A percentile compares a stretch with the other conserved stretches of the same genome.
phyloP scores from a whole-genome alignment of 2,888 invertebrate species.

The Brenthis hecate region DNA sequence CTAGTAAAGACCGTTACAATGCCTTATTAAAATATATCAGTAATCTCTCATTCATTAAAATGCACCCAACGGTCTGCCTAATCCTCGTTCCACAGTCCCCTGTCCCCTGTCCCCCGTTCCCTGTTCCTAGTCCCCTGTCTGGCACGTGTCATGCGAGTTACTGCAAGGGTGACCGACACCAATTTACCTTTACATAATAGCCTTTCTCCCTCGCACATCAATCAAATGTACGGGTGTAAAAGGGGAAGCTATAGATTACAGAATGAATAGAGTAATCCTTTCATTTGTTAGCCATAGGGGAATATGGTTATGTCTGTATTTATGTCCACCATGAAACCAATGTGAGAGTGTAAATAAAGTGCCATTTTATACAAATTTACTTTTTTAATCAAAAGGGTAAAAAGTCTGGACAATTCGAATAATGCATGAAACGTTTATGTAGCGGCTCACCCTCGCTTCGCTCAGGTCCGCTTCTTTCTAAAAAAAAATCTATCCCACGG shows the following conservation, averaged over 20 bases:
- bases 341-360: constrained; percentile 10
- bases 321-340: constrained; percentile 34
- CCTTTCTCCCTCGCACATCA: constrained; percentile 38
- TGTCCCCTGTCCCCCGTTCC: constrained; percentile 42
- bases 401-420: background rate
- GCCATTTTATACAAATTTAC: constrained; percentile 7
- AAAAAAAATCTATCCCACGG: too few relatives aligned
- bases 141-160: constrained; percentile 71
- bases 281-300: constrained; percentile 34
- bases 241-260: constrained; percentile 32
- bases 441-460: too few relatives aligned
- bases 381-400: constrained; percentile 2
- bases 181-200: constrained; percentile 67
- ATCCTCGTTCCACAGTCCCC: constrained; percentile 36
- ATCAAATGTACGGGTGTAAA: constrained; percentile 20
- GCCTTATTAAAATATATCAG: constrained; percentile 12
- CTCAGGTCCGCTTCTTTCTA: too few relatives aligned
- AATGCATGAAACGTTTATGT: too few relatives aligned
- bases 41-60: constrained; percentile 22
- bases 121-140: constrained; percentile 55
- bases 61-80: constrained; percentile 15
- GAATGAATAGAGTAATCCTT: constrained; percentile 38
- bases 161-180: constrained; percentile 64
- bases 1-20: constrained; percentile 16
- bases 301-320: constrained; percentile 22